Conservation (phyloP, 1,140 invertebrate species). For the Heliconius hermathena region DNA sequence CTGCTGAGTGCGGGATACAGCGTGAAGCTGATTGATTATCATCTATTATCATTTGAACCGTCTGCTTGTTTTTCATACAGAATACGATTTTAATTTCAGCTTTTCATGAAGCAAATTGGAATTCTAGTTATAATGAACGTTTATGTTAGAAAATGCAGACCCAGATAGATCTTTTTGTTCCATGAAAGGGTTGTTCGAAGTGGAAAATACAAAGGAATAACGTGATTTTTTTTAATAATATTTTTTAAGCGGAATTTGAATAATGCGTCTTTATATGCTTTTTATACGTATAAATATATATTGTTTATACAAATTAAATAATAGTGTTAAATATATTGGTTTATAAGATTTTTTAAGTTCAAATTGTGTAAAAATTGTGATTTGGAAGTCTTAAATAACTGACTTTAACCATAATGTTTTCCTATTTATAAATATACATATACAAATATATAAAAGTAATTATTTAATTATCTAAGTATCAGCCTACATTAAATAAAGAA, state of each 20-base stretch:
- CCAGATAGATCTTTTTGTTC: conserved; percentile 7
- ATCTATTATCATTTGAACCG: not conserved
- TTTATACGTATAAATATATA: not conserved
- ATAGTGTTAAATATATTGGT: not conserved
- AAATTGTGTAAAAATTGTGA: too few species aligned
- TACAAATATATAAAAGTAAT: too few species aligned
- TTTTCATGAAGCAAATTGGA: not conserved
- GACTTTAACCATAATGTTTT: too few species aligned
- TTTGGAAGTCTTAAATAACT: too few species aligned
- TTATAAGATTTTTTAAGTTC: too few species aligned
- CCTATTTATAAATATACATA: too few species aligned
- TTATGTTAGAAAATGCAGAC: conserved; percentile 13
- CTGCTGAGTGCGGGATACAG: too few species aligned
- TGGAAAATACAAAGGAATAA: not conserved
- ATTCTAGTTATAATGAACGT: conserved; percentile 13
- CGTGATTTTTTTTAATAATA: not conserved
- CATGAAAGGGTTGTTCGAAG: not conserved
- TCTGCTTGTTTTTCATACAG: not conserved
- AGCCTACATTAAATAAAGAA: too few species aligned
- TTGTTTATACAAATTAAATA: not conserved
- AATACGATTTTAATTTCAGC: conserved; percentile 9
- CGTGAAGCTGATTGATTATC: not conserved
- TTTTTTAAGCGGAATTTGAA: too few species aligned
- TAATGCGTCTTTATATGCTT: too few species aligned
- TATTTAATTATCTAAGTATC: too few species aligned